These are phyloP conservation scores for Platycnemis pennipes DNA, from an alignment of 2,888 invertebrate genomes.

Conservation along the genomic window DNA sequence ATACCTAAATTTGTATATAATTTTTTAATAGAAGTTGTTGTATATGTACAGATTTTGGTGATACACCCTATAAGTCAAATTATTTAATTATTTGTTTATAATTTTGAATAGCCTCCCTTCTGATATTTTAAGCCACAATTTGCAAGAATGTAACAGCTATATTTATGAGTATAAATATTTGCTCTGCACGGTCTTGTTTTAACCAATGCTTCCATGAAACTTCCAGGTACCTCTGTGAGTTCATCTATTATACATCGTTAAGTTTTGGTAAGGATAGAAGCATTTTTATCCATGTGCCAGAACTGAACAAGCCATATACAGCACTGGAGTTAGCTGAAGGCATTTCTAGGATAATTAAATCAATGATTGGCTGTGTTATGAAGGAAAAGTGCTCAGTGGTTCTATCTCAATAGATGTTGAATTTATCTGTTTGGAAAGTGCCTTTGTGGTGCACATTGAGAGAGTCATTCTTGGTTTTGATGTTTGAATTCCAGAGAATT, in stretches of 20 bases:
- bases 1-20: too few species aligned
- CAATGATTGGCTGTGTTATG: slow-evolving; percentile 25
- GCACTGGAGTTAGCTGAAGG: slow-evolving; percentile 82
- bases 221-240: slow-evolving; percentile 90
- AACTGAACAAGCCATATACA: slow-evolving; percentile 82
- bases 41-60: too few species aligned
- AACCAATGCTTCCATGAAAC: slow-evolving; percentile 49
- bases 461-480: not conserved
- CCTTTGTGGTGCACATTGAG: slow-evolving; percentile 4
- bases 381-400: not conserved
- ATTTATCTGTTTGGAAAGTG: not conserved
- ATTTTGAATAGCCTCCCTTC: not conserved
- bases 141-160: not conserved
- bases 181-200: not conserved
- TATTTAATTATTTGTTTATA: not conserved
- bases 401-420: slow-evolving; percentile 25
- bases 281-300: slow-evolving; percentile 91
- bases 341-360: slow-evolving; percentile 78
- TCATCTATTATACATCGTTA: slow-evolving; percentile 89
- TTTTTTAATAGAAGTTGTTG: too few species aligned
- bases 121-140: not conserved
- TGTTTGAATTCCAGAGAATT: not conserved
- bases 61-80: too few species aligned
- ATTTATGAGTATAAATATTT: not conserved
- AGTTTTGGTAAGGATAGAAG: slow-evolving; percentile 82